Evolutionary conservation across 2,113 vertebrate genomes (phyloP).

Genomic region (Notiomystis cincta): DNA sequence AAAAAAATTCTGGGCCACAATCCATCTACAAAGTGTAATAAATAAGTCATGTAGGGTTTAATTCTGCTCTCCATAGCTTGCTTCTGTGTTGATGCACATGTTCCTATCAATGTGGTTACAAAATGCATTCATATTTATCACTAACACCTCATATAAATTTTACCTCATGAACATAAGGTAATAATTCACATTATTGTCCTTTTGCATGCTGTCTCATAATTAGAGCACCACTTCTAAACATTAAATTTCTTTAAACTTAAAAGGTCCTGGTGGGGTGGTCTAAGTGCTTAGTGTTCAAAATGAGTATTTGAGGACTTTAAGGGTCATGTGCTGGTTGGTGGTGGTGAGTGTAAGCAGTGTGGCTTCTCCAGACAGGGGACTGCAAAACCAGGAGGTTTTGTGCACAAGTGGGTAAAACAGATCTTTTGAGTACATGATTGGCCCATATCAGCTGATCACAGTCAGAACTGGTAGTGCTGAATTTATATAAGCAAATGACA

Average conservation of each 20-base stretch:
- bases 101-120: neutral
- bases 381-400: neutral
- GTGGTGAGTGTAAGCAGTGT: neutral
- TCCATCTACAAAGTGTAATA: neutral
- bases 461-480: neutral
- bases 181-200: neutral
- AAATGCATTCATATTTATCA: neutral
- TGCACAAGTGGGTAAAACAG: neutral
- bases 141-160: neutral
- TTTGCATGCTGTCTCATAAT: neutral
- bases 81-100: neutral
- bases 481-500: neutral
- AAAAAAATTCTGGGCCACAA: neutral
- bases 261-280: neutral
- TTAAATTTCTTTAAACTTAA: neutral
- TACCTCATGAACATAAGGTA: neutral
- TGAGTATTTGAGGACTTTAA: neutral
- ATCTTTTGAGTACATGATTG: neutral
- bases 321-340: neutral
- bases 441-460: neutral
- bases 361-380: neutral
- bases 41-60: neutral
- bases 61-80: neutral
- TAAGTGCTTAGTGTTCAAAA: neutral
- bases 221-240: neutral